Evolutionary conservation across 2,797 vertebrate species (phyloP), one percentile per base, ranked within the genome.

Genomic region (Brachymystax lenok): DNA sequence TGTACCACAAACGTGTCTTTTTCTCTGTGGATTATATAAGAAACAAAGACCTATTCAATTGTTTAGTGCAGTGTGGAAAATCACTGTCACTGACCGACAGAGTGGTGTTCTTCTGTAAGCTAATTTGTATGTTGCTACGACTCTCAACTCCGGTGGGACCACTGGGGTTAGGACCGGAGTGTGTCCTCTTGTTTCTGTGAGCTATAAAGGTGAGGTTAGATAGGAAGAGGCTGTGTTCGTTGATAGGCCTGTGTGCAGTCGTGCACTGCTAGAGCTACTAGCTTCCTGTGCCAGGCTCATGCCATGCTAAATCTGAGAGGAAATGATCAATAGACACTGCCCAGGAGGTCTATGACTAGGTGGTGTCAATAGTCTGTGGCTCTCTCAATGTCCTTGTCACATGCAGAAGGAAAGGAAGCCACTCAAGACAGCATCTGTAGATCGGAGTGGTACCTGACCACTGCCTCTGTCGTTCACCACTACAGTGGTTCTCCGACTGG

Each of bases 51-150:
- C 1, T 40, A 19, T 69, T 17, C n/a, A 69, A 35, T 68, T 28
- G 28, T 46, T 46, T 13, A 46, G 40, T 69, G 19, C 3, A 21
- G 2, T 69, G 68, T 75, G 2, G 64, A 72, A 76, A 76, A 64
- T 76, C 33, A 33, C 33, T 27, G n/a, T 21, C 73, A 17, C 19
- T 40, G 5, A 54, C 50, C 8, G 46, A 17, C 54, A 14, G 21
- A 14, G 21, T 6, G 27, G 54, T 27, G 5, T 14, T 66, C 16
- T 74, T 21, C 72, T 73, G 19, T 19, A 13, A 56, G 63, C 30
- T 68, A 27, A 30, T 56, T 27, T 51, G 69, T 50, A 71, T 40
- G 46, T 46, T 13, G 40, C 40, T 46, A 46, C 10, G 10, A 46
- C 40, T 46, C 40, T 46, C 40, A 12, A 54, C 46, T 63, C 30